Evolutionary conservation across 2,113 vertebrate species (phyloP), one percentile per base, ranked within the genome.

Genomic region (Scatophagus argus): DNA sequence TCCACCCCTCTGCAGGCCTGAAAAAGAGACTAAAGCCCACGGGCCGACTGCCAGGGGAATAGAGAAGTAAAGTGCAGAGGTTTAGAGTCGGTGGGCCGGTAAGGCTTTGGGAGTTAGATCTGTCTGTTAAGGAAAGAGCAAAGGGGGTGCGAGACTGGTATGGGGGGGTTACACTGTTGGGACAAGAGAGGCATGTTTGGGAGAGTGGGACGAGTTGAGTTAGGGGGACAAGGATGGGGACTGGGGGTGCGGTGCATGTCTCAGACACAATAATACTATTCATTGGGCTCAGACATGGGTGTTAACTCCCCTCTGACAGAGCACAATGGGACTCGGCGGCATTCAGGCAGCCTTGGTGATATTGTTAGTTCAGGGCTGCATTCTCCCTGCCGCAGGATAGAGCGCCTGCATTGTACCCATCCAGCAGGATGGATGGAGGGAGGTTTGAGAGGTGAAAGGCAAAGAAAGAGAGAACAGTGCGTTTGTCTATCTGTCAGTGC

Each of bases 221-320:
- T 86, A 66, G 85, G 85, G 87, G 89, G 87, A 91, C 87, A 87
- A 73, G 80, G 87, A 77, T 78, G 85, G 86, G 86, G 91, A 77
- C 60, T 47, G 63, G 90, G 91, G 90, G 92, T 90, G 94, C 91
- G 90, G 81, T 79, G 88, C 93, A 92, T 93, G 93, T 94, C 94
- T 95, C 94, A 95, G 95, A 94, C 95, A 96, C 95, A 96, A 96
- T 95, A 96, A 94, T 95, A 91, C 94, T 95, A 95, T 95, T 95
- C 95, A 95, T 93, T 87, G 95, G 93, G 94, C 93, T 92, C 84
- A 94, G 89, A 95, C 89, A 95, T 88, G 94, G 95, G 94, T 95
- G 94, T 95, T 94, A 95, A 95, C 93, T 93, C 93, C 93, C 94
- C 93, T 94, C 94, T 94, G 93, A 92, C 95, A 89, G 92, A 91